Evolutionary conservation across 2,113 vertebrate genomes (phyloP).

Genomic region (Ochotona curzoniae): DNA sequence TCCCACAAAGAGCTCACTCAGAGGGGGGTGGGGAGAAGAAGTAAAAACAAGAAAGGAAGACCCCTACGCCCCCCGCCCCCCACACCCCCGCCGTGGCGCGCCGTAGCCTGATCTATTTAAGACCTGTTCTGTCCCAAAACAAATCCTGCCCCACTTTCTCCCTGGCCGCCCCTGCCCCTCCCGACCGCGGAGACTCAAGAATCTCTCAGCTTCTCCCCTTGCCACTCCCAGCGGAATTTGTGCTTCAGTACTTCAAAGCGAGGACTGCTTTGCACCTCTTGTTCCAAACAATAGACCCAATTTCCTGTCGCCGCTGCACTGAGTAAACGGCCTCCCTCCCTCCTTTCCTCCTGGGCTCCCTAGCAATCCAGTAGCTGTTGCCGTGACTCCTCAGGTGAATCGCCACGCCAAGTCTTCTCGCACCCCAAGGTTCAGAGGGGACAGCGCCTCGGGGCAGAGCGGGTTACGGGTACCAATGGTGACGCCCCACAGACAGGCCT

Average conservation of each 20-base stretch:
- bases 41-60: background rate
- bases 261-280: slow-evolving; percentile 73
- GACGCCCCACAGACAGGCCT: background rate
- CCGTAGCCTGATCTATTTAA: slow-evolving; percentile 63
- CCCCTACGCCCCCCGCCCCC: background rate
- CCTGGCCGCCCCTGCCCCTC: slow-evolving; percentile 19
- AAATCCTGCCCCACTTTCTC: slow-evolving; percentile 73
- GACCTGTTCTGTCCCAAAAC: slow-evolving; percentile 61
- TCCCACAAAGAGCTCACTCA: background rate
- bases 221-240: slow-evolving; percentile 66
- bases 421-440: background rate
- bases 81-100: background rate
- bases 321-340: slow-evolving; percentile 4
- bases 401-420: background rate
- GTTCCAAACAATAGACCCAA: slow-evolving; percentile 78
- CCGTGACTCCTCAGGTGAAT: background rate
- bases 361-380: background rate
- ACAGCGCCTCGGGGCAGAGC: background rate
- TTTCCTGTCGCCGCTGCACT: slow-evolving; percentile 71
- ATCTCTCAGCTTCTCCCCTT: slow-evolving; percentile 70
- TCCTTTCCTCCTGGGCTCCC: background rate
- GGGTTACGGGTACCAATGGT: background rate
- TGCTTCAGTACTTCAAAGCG: slow-evolving; percentile 72
- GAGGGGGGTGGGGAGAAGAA: no score
- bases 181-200: slow-evolving; percentile 42